phyloP scores from a whole-genome alignment of 1,140 invertebrate genomes.

The Eueides isabella region DNA sequence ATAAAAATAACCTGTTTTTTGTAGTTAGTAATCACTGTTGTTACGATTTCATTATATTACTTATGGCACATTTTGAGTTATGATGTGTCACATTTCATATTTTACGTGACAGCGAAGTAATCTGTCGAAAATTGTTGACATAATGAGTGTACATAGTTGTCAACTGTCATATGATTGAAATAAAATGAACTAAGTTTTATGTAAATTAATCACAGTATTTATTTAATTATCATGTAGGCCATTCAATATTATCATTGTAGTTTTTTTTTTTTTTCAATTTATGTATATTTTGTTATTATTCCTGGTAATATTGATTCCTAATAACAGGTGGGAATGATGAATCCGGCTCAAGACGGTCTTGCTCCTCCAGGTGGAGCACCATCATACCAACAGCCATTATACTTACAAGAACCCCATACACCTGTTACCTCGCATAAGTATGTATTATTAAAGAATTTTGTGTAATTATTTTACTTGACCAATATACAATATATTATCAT shows the following conservation, averaged over 20 bases:
- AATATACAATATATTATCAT: background rate
- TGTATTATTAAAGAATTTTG: slow-evolving; percentile 25
- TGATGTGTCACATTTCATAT: no score
- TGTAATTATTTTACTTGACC: background rate
- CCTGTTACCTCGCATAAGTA: slow-evolving; percentile 81
- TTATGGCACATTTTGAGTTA: no score
- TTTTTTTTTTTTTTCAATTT: background rate
- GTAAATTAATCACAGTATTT: no score
- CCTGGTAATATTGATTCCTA: background rate
- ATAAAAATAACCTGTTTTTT: no score
- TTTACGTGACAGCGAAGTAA: no score
- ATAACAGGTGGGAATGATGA: slow-evolving; percentile 83
- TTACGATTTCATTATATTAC: no score
- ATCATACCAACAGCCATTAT: slow-evolving; percentile 87
- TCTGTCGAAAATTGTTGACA: no score
- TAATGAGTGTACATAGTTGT: no score
- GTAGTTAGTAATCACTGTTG: no score
- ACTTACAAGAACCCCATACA: slow-evolving; percentile 83
- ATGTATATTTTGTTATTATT: background rate
- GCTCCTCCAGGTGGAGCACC: slow-evolving; percentile 84
- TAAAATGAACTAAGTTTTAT: no score
- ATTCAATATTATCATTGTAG: background rate
- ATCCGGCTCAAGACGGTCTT: slow-evolving; percentile 86
- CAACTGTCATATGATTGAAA: no score
- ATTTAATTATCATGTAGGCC: no score